Conservation (phyloP, 2,797 vertebrate species). For the Scomberomorus guttatus region DNA sequence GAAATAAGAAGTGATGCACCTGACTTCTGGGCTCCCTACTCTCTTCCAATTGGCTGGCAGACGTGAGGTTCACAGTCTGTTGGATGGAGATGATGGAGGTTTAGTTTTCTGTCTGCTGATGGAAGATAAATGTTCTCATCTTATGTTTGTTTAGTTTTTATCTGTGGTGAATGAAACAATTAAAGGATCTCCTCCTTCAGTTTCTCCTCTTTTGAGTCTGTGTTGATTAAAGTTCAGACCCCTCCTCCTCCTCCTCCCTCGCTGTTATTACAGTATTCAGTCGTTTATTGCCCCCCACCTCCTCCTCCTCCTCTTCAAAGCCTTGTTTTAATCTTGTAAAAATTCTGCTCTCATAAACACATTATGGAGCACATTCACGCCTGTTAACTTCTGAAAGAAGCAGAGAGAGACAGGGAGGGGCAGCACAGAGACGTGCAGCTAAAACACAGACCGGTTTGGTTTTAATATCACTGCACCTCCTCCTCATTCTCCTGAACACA, state of each 20-base stretch:
- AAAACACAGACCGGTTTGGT: conserved; percentile 15
- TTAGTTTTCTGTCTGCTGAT: background rate
- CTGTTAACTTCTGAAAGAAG: conserved; percentile 44
- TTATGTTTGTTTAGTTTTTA: background rate
- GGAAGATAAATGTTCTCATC: too few relatives aligned
- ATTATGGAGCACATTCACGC: conserved; percentile 53
- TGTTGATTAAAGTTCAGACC: conserved; percentile 7
- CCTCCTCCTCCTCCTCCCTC: background rate
- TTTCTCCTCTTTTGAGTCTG: background rate
- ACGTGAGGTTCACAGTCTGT: too few relatives aligned
- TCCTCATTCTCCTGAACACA: background rate
- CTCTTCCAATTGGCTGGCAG: too few relatives aligned
- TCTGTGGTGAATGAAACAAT: conserved; percentile 13
- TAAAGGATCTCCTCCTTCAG: background rate
- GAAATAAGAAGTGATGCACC: too few relatives aligned
- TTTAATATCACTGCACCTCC: conserved; percentile 35
- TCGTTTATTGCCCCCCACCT: background rate
- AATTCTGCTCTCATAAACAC: conserved; percentile 52
- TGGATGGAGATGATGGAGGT: background rate
- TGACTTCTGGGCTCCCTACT: too few relatives aligned
- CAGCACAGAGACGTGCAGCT: background rate
- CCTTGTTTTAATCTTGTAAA: conserved; percentile 60
- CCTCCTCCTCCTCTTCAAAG: conserved; percentile 36
- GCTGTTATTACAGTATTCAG: conserved; percentile 28
- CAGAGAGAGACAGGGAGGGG: conserved; percentile 30